Base-by-base conservation (phyloP, 2,888 invertebrate species). In the Protodeltote pygarga region DNA sequence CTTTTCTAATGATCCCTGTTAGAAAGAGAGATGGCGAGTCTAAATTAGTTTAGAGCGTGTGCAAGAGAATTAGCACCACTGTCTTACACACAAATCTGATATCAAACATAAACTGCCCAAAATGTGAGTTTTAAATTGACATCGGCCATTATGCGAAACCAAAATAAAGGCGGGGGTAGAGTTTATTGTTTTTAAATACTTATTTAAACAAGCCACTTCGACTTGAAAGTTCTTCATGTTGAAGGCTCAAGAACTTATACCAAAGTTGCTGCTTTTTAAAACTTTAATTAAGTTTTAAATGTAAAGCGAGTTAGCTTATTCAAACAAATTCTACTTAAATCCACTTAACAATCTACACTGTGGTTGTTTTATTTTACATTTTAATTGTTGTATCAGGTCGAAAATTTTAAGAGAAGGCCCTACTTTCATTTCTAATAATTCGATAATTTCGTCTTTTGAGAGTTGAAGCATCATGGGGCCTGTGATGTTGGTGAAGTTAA, bases 351-450 rank as follows among this genome's bases (percentile, higher is more conserved):
- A 65, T 83, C 89, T 91, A 74, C 95, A 94, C 78, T 95, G 95
- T 58, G 95, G 94, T 54, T 95, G 95, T 84, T 95, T 95, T 57
- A 96, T 95, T 93, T 97, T 96, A 83, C 95, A 95, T 91, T 97
- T 97, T 38, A 98, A 93, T 81, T 98, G 97, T 77, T 97, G 97
- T 77, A 98, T 97, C 63, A 98, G 94, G 91, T 98, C 97, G 79
- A 94, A 96, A 73, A 98, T 98, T 93, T 98, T 98, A 50, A 98
- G 86, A 10, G 98, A 97, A 4, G 98, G 98, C 1, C 98, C 98
- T 48, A 98, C 98, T 93, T 98, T 98, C 94, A 97, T 98, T 66
- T 97, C 96, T 14, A 98, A 95, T 57, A 98, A 92, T 73, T 96
- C 96, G 70, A 98, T 95, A 58, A 98, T 96, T 88, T 98, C 96